phyloP scores from a whole-genome alignment of 1,140 invertebrate species.

The Neelides sp. region DNA sequence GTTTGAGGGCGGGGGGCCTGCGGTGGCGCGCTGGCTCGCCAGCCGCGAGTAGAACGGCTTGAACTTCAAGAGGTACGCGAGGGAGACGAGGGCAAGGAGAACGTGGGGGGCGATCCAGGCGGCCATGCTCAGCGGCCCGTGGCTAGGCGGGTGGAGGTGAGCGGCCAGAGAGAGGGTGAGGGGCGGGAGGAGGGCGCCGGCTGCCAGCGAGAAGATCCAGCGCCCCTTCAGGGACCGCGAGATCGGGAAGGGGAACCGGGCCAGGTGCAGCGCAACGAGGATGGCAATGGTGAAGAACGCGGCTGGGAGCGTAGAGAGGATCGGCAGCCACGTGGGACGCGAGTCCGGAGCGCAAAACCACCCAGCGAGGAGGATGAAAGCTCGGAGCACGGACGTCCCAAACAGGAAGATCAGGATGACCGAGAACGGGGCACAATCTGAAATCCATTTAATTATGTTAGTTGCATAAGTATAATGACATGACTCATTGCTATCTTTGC shows the following conservation, averaged over 20 bases:
- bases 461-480: too few species aligned
- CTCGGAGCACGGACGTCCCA: slow-evolving; percentile 25
- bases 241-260: slow-evolving; percentile 30
- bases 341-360: slow-evolving; percentile 28
- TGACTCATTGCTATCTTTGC: too few species aligned
- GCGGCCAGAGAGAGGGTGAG: slow-evolving; percentile 25
- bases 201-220: slow-evolving; percentile 24
- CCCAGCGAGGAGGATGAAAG: slow-evolving; percentile 29
- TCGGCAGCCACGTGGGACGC: slow-evolving; percentile 28
- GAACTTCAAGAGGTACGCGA: slow-evolving; percentile 28
- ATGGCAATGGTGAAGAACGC: slow-evolving; percentile 27
- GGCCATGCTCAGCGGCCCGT: slow-evolving; percentile 20
- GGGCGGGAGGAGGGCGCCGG: slow-evolving; percentile 23
- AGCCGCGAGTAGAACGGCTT: slow-evolving; percentile 27
- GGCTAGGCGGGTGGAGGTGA: slow-evolving; percentile 22
- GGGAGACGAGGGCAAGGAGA: slow-evolving; percentile 24
- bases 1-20: background rate
- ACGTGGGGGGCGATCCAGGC: slow-evolving; percentile 29
- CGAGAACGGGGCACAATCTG: slow-evolving; percentile 31
- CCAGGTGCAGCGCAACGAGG: slow-evolving; percentile 27
- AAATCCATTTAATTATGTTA: too few species aligned
- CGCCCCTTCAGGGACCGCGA: slow-evolving; percentile 25
- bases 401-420: slow-evolving; percentile 30
- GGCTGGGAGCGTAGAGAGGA: slow-evolving; percentile 26
- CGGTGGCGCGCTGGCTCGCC: slow-evolving; percentile 18